phyloP scores from a whole-genome alignment of 2,888 invertebrate species.

The Lucinisca nassula region DNA sequence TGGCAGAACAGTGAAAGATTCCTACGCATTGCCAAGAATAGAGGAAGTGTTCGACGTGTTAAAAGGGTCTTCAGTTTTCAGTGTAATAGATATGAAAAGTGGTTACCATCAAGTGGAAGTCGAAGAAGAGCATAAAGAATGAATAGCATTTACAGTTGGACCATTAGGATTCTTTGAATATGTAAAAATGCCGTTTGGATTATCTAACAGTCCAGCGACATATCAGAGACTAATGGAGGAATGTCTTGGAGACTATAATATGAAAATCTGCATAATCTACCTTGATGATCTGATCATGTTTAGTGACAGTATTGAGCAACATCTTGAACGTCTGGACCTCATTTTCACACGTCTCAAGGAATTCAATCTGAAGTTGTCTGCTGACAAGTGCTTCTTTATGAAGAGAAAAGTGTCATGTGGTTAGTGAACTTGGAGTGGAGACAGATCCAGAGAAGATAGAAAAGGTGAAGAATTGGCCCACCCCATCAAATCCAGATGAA shows the following conservation, averaged over 20 bases:
- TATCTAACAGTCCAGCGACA: slow-evolving; percentile 56
- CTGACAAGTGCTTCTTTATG: slow-evolving; percentile 58
- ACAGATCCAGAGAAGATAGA: slow-evolving; percentile 60
- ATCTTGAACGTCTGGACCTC: slow-evolving; percentile 44
- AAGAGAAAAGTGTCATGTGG: slow-evolving; percentile 46
- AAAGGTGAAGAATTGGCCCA: not conserved
- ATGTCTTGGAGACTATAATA: slow-evolving; percentile 42
- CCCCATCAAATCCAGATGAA: not conserved
- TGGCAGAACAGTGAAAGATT: no score
- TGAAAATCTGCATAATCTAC: slow-evolving; percentile 57
- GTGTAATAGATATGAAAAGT: slow-evolving; percentile 52
- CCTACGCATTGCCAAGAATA: no score
- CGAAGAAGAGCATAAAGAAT: slow-evolving; percentile 52
- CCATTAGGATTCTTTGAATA: no score
- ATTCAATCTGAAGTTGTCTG: slow-evolving; percentile 54
- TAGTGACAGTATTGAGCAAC: slow-evolving; percentile 48
- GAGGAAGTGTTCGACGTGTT: slow-evolving; percentile 40
- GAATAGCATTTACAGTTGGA: no score
- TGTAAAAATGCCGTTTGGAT: no score
- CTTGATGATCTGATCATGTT: slow-evolving; percentile 70
- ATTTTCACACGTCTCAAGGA: slow-evolving; percentile 46
- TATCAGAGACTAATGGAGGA: slow-evolving; percentile 65
- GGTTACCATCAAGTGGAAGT: slow-evolving; percentile 60
- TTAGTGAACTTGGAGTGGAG: slow-evolving; percentile 47
- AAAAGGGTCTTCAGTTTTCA: slow-evolving; percentile 23